phyloP scores from a whole-genome alignment of 2,888 invertebrate genomes.

The Loripinus fragilis region DNA sequence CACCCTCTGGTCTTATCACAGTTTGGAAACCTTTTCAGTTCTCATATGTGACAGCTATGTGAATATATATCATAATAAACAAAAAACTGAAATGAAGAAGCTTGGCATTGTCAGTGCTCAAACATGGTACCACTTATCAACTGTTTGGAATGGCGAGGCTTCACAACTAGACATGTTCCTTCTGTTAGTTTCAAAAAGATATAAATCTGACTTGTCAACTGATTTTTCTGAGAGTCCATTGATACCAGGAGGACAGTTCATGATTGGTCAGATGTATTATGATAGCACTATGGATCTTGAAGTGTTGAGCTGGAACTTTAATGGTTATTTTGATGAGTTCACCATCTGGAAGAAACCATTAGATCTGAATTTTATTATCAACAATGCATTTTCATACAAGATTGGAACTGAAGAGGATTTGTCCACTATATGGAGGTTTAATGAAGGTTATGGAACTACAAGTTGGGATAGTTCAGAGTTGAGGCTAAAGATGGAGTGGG shows the following conservation, averaged over 20 bases:
- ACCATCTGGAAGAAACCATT: conserved; percentile 66
- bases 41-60: conserved; percentile 56
- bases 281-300: conserved; percentile 24
- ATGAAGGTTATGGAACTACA: conserved; percentile 55
- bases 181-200: conserved; percentile 44
- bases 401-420: conserved; percentile 32
- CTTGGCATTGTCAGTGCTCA: conserved; percentile 42
- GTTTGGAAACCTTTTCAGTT: conserved; percentile 32
- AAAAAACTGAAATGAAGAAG: conserved; percentile 28
- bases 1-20: conserved; percentile 67
- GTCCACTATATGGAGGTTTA: conserved; percentile 64
- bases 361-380: conserved; percentile 49
- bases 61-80: conserved; percentile 36
- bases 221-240: conserved; percentile 42
- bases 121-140: conserved; percentile 69
- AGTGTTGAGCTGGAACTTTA: conserved; percentile 54
- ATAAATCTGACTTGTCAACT: not conserved
- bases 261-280: conserved; percentile 64
- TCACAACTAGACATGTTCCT: conserved; percentile 48
- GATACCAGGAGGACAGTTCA: conserved; percentile 63
- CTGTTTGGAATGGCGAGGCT: conserved; percentile 58
- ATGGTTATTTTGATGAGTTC: conserved; percentile 69
- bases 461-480: conserved; percentile 46
- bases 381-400: conserved; percentile 53
- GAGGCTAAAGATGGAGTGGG: conserved; percentile 34